Base-by-base conservation (phyloP, 1,140 invertebrate species). In the Pissodes strobi region DNA sequence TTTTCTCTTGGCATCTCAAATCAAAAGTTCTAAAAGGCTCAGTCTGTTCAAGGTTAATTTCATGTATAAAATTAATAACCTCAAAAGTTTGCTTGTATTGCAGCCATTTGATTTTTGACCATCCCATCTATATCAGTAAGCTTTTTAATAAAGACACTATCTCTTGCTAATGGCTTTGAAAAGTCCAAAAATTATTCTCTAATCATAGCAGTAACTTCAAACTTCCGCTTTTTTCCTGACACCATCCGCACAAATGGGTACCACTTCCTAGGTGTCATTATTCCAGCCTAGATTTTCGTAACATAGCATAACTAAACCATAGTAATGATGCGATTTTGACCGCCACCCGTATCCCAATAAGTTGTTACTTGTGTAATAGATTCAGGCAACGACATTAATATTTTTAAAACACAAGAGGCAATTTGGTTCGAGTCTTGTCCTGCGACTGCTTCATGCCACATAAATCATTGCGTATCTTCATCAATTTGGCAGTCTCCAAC, bases 11-110 rank as follows among this genome's bases (percentile, higher is more conserved):
- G 15, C 37, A 18, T 56, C 18, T 41, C 23, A 49, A 23, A 39
- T 17, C 10, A 17, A 8, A n/a, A 43, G 41, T 1, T 43, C 17
- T 12, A 43, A 13, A 8, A 1, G 41, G 3, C 41, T 1, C 2
- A 15, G 8, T 43, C 41, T 17, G 6, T 9, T 41, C 39, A 41
- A 41, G 15, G 39, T 9, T 34, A 34, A n/a, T n/a, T n/a, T n/a
- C n/a, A n/a, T 17, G 21, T 8, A 18, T 48, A 23, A 17, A 52
- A 19, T 52, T 18, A 52, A 30, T 52, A 52, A 34, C 49, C 27
- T 13, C 34, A 52, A 52, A 34, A 34, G 6, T 34, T 8, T n/a
- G n/a, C 6, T 34, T 34, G 30, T 34, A 34, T n/a, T n/a, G n/a
- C n/a, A n/a, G 30, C 6, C 30, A 34, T 34, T 34, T 34, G 6